phyloP scores from a whole-genome alignment of 2,797 vertebrate genomes.

The Malacoctenus gilli region DNA sequence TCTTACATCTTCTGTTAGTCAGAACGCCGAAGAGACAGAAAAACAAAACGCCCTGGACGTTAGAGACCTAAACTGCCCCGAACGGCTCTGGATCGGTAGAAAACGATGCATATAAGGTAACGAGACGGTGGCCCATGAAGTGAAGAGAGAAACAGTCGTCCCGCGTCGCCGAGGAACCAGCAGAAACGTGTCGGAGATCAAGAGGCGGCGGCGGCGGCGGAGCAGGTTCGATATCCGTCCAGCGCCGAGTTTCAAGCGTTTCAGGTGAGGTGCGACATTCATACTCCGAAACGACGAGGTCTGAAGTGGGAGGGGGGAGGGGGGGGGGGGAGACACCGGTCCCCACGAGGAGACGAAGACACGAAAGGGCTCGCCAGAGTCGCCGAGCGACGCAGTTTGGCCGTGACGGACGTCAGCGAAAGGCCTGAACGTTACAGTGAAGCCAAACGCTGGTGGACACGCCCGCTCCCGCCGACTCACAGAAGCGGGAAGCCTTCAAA shows the following conservation, averaged over 20 bases:
- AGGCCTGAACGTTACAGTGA: no score
- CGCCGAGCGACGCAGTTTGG: no score
- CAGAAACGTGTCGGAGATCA: slow-evolving; percentile 66
- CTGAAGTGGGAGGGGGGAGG: not conserved
- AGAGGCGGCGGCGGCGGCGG: slow-evolving; percentile 8
- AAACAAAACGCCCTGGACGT: slow-evolving; percentile 83
- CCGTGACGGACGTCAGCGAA: no score
- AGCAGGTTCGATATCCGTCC: no score
- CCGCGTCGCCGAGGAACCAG: no score
- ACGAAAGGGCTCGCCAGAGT: no score
- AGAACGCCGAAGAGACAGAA: slow-evolving; percentile 89
- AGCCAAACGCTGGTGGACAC: no score
- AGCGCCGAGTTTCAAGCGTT: slow-evolving; percentile 20
- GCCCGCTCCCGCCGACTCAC: no score
- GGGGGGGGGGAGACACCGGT: no score
- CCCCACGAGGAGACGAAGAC: not conserved
- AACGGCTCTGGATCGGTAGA: slow-evolving; percentile 86
- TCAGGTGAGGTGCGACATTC: slow-evolving; percentile 38
- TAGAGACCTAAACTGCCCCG: slow-evolving; percentile 93
- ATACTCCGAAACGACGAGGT: slow-evolving; percentile 44
- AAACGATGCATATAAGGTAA: slow-evolving; percentile 89
- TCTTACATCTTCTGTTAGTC: slow-evolving; percentile 98
- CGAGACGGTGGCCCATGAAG: slow-evolving; percentile 75
- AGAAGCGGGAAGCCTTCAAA: no score
- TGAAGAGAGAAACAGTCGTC: no score